A percentile compares a stretch with the other conserved stretches of the same genome.
Conservation (phyloP, 2,888 invertebrate genomes). For the Mantis religiosa region DNA sequence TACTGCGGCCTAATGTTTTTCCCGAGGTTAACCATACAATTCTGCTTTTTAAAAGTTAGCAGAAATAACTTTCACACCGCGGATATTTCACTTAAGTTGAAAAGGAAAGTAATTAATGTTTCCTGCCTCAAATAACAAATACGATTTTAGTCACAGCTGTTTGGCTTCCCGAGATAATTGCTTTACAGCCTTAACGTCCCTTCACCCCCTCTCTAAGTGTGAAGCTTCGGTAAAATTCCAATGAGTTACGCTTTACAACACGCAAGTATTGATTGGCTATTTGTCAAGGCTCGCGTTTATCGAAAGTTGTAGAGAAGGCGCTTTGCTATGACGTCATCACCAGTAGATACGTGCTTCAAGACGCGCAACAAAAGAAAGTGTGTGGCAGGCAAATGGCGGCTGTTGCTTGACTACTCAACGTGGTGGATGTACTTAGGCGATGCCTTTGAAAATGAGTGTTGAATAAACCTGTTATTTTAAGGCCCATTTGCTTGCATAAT, state of each 20-base stretch:
- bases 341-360: too few relatives aligned
- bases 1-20: too few relatives aligned
- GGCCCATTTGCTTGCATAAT: too few relatives aligned
- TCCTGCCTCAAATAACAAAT: background rate
- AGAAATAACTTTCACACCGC: background rate
- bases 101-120: background rate
- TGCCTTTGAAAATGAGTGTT: too few relatives aligned
- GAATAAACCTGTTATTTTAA: too few relatives aligned
- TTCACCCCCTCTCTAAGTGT: background rate
- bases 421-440: too few relatives aligned
- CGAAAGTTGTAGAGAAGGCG: background rate
- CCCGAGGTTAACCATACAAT: too few relatives aligned
- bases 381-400: too few relatives aligned
- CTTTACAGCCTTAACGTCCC: background rate
- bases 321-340: too few relatives aligned
- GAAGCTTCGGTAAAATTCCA: background rate
- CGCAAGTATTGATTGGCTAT: background rate
- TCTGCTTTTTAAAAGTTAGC: background rate
- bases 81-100: background rate
- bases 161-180: background rate
- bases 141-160: background rate
- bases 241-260: background rate
- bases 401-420: too few relatives aligned
- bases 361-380: too few relatives aligned
- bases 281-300: background rate